Evolutionary conservation across 2,797 vertebrate species (phyloP).

Genomic region (Dromococcyx pavoninus): DNA sequence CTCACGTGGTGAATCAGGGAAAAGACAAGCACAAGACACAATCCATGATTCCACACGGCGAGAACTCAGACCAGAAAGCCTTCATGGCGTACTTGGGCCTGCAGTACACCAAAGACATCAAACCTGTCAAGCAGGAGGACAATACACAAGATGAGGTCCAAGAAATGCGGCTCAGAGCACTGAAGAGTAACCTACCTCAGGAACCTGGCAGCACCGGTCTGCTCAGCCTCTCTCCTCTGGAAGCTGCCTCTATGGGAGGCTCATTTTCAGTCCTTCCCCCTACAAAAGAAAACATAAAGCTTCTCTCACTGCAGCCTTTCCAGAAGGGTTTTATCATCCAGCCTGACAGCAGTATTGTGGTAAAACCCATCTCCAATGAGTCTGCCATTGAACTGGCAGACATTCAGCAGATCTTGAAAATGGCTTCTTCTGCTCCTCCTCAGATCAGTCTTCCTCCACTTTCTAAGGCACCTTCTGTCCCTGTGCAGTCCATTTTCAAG

Average conservation of each 20-base stretch:
- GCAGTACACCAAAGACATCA: constrained; percentile 84
- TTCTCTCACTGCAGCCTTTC: constrained; percentile 91
- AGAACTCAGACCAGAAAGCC: constrained; percentile 77
- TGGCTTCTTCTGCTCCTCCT: constrained; percentile 86
- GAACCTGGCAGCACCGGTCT: constrained; percentile 79
- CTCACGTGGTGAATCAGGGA: constrained; percentile 66
- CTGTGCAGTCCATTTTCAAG: constrained; percentile 83
- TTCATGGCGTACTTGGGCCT: constrained; percentile 90
- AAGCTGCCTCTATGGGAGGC: constrained; percentile 77
- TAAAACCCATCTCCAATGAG: constrained; percentile 86
- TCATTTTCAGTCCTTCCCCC: constrained; percentile 79
- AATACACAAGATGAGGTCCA: constrained; percentile 86
- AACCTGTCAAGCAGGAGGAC: constrained; percentile 79
- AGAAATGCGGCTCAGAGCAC: constrained; percentile 87
- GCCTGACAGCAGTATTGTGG: constrained; percentile 87
- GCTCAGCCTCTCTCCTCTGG: constrained; percentile 84
- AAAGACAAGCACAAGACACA: constrained; percentile 66
- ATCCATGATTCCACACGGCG: background rate
- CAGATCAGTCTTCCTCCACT: constrained; percentile 87
- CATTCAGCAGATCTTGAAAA: constrained; percentile 96
- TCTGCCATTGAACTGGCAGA: constrained; percentile 88
- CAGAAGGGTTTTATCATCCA: constrained; percentile 91
- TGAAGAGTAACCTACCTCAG: constrained; percentile 89
- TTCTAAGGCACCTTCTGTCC: constrained; percentile 79
- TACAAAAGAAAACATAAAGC: constrained; percentile 83